phyloP scores from a whole-genome alignment of 2,113 vertebrate genomes.

The Aspidoscelis tigris region DNA sequence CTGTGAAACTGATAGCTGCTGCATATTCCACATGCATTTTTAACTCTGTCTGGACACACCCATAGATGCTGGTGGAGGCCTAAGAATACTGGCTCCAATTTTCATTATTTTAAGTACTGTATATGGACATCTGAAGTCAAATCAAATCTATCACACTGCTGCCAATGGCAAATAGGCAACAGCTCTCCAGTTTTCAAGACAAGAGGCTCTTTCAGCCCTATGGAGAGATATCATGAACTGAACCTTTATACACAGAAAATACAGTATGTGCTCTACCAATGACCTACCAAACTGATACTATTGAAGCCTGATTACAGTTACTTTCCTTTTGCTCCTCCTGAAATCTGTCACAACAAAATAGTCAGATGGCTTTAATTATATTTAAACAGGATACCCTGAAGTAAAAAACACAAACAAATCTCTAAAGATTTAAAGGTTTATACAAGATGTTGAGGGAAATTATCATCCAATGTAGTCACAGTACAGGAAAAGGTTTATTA shows the following conservation, averaged over 20 bases:
- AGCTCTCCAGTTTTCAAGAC: background rate
- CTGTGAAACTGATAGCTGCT: no score
- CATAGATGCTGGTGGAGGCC: no score
- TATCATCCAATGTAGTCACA: background rate
- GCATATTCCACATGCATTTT: no score
- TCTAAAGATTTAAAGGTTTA: background rate
- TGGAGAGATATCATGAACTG: background rate
- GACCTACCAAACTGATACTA: background rate
- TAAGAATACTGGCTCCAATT: background rate
- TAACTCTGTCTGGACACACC: no score
- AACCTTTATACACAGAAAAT: background rate
- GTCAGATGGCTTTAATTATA: background rate
- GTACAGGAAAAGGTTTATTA: background rate
- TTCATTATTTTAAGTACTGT: background rate
- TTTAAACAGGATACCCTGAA: background rate
- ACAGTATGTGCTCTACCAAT: background rate
- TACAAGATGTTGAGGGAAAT: background rate
- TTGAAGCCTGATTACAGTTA: background rate
- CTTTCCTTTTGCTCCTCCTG: background rate
- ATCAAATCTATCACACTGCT: background rate
- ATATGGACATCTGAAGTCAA: background rate
- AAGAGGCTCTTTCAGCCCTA: background rate
- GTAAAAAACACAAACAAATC: background rate
- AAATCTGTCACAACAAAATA: constrained; percentile 18
- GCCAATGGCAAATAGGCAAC: background rate